Conservation (phyloP, 2,888 invertebrate species). For the Agonopterix heracliana region DNA sequence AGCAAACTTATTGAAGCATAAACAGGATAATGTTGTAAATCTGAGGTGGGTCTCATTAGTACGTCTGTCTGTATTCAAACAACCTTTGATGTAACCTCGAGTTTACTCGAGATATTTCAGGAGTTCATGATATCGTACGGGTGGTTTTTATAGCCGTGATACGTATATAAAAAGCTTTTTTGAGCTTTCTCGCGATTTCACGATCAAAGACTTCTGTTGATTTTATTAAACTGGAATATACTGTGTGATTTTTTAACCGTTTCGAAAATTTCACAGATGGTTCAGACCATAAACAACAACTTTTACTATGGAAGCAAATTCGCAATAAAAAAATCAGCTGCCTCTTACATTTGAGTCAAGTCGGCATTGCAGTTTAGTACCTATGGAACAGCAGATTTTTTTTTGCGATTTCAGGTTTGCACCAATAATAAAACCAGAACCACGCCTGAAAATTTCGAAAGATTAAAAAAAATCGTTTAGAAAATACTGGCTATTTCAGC, state of each 20-base stretch:
- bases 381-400: no score
- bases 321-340: no score
- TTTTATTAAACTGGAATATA: neutral
- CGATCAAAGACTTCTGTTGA: conserved; percentile 1
- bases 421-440: no score
- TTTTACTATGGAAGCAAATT: no score
- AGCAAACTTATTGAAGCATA: conserved; percentile 47
- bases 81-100: conserved; percentile 30
- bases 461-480: no score
- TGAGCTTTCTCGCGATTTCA: neutral
- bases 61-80: conserved; percentile 26
- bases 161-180: conserved; percentile 4
- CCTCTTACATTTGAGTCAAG: no score
- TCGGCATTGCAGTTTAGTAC: no score
- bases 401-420: no score
- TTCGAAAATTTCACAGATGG: neutral
- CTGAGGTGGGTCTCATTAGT: conserved; percentile 37
- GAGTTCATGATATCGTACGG: neutral
- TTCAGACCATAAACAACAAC: no score
- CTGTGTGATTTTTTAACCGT: neutral
- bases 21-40: conserved; percentile 51
- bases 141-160: conserved; percentile 5
- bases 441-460: no score
- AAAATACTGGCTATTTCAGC: no score
- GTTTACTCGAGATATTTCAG: conserved; percentile 6